phyloP scores from a whole-genome alignment of 2,113 vertebrate species.

The Xyrauchen texanus region DNA sequence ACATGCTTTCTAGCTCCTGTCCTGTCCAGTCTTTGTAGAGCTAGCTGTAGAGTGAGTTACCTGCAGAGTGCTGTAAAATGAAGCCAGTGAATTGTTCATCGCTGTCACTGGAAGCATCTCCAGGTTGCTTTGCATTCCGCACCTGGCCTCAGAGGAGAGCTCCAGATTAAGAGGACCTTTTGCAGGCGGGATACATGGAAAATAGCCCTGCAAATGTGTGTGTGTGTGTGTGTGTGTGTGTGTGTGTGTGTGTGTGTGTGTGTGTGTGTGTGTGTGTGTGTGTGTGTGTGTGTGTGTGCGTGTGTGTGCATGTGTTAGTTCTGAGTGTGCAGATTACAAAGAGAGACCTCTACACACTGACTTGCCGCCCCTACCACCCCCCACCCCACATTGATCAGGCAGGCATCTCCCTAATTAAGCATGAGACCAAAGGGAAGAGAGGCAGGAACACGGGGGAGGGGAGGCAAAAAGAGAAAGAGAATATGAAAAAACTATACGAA shows the following conservation, averaged over 20 bases:
- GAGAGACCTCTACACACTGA: not conserved
- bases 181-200: slow-evolving; percentile 27
- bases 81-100: not conserved
- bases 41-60: not conserved
- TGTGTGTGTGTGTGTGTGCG: not conserved
- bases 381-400: slow-evolving; percentile 72
- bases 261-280: not conserved
- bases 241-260: not conserved
- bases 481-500: not conserved
- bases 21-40: slow-evolving; percentile 14
- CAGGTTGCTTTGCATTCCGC: not conserved
- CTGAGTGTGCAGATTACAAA: slow-evolving; percentile 19
- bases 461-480: no score
- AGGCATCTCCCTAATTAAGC: slow-evolving; percentile 71
- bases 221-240: not conserved
- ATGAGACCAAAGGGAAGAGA: slow-evolving; percentile 39
- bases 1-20: not conserved
- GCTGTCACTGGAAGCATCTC: not conserved
- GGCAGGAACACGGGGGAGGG: slow-evolving; percentile 4
- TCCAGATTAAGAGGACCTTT: slow-evolving; percentile 5
- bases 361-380: slow-evolving; percentile 16
- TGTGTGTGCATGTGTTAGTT: not conserved
- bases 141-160: slow-evolving; percentile 32
- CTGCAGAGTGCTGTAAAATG: slow-evolving; percentile 3
- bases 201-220: slow-evolving; percentile 21